Conservation (phyloP, 2,113 vertebrate species). For the Rhipidura dahli region DNA sequence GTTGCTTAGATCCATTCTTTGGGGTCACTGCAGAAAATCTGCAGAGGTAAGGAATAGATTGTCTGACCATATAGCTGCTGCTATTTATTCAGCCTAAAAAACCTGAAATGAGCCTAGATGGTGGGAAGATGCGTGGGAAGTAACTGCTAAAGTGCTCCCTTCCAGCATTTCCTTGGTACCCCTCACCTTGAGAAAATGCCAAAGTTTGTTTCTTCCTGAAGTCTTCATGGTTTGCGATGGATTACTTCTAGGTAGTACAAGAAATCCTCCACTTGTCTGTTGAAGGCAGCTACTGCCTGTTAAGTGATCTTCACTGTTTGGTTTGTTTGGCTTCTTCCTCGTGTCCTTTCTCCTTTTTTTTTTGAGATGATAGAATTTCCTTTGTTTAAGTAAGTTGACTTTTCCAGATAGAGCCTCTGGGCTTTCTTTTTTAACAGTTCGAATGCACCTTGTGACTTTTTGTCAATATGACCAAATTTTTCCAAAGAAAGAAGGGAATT, state of each 20-base stretch:
- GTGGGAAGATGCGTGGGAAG: neutral
- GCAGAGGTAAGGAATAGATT: constrained; percentile 67
- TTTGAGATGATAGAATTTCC: neutral
- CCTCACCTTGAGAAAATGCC: neutral
- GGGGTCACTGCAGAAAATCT: constrained; percentile 73
- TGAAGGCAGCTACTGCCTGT: neutral
- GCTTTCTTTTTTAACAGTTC: neutral
- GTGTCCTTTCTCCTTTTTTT: neutral
- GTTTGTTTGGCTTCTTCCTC: neutral
- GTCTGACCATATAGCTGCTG: neutral
- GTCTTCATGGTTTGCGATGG: neutral
- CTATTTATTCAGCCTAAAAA: neutral
- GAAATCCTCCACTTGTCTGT: neutral
- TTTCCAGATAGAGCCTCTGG: neutral
- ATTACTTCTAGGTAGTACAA: neutral
- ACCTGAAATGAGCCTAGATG: neutral
- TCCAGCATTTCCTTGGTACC: neutral
- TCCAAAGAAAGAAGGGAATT: neutral
- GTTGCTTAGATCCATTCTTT: constrained; percentile 79
- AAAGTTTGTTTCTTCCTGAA: neutral
- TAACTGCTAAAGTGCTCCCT: neutral
- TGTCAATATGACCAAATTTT: neutral
- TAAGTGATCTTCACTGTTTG: neutral
- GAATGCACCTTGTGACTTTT: neutral
- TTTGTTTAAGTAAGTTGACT: neutral